Conservation (phyloP, 2,797 vertebrate species). For the Ptychobarbus kaznakovi region DNA sequence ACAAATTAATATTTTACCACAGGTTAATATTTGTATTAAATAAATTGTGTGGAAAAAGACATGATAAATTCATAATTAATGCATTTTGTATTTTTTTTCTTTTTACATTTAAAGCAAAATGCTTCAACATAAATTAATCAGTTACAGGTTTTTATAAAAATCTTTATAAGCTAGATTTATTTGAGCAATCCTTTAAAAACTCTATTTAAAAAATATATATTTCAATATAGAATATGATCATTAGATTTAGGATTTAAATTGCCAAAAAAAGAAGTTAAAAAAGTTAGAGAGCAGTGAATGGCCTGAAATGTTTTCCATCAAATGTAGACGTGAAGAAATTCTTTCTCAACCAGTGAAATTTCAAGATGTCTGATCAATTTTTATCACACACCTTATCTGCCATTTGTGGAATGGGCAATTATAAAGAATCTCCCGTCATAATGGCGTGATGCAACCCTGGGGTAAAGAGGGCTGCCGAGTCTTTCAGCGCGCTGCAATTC, state of each 20-base stretch:
- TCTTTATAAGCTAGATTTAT: background rate
- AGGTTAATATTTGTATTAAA: background rate
- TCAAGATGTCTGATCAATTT: conserved; percentile 4
- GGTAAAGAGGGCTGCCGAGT: background rate
- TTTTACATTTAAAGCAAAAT: background rate
- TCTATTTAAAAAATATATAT: background rate
- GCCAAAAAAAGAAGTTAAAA: background rate
- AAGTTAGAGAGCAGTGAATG: background rate
- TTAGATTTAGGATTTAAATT: background rate
- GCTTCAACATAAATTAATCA: background rate
- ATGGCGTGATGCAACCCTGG: conserved; percentile 17
- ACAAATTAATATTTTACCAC: background rate
- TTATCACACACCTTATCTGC: conserved; percentile 32
- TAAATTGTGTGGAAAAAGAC: background rate
- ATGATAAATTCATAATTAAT: background rate
- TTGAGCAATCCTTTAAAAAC: background rate
- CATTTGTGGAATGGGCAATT: conserved; percentile 36
- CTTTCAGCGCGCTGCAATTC: conserved; percentile 20
- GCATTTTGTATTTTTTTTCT: background rate
- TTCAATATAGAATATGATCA: background rate
- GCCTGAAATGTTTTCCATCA: background rate
- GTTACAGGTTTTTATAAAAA: background rate
- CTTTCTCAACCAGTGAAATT: background rate
- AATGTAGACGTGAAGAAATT: background rate
- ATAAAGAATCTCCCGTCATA: conserved; percentile 34